These are phyloP conservation scores for Thaumatotibia leucotreta DNA, from an alignment of 1,140 invertebrate genomes.

Conservation along the genomic window DNA sequence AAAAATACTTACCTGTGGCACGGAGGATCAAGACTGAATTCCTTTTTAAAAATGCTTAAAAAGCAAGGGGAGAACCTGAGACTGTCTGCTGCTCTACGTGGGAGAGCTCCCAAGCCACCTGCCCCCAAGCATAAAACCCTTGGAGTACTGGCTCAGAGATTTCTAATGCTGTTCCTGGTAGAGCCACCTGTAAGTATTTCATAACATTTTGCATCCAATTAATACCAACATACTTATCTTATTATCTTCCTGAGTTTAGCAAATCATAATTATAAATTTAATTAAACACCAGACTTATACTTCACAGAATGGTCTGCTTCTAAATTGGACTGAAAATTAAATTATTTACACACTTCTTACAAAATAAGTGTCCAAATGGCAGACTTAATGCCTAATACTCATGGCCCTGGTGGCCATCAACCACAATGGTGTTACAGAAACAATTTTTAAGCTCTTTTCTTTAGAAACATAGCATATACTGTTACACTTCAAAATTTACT, in stretches of 20 bases:
- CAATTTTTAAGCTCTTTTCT: too few species aligned
- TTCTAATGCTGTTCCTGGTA: conserved; percentile 85
- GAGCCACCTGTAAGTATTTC: conserved; percentile 78
- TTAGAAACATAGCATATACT: too few species aligned
- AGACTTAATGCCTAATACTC: too few species aligned
- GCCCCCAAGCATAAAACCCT: conserved; percentile 79
- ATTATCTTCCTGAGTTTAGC: not conserved
- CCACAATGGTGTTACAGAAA: too few species aligned
- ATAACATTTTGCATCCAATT: not conserved
- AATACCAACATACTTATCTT: not conserved
- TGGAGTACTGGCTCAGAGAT: conserved; percentile 83
- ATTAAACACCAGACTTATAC: too few species aligned
- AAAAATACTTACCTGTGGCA: conserved; percentile 81
- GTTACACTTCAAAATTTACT: too few species aligned
- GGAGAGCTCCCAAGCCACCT: conserved; percentile 61
- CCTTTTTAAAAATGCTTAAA: conserved; percentile 68
- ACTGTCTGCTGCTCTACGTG: conserved; percentile 63
- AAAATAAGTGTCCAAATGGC: too few species aligned
- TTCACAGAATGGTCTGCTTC: too few species aligned
- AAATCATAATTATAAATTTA: too few species aligned
- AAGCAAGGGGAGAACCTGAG: conserved; percentile 65
- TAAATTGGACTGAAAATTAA: too few species aligned
- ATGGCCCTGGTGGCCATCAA: too few species aligned
- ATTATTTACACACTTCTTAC: too few species aligned
- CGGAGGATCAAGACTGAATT: conserved; percentile 71